Evolutionary conservation across 2,797 vertebrate species (phyloP), one percentile per base, ranked within the genome.

Genomic region (Xerus rutilus): DNA sequence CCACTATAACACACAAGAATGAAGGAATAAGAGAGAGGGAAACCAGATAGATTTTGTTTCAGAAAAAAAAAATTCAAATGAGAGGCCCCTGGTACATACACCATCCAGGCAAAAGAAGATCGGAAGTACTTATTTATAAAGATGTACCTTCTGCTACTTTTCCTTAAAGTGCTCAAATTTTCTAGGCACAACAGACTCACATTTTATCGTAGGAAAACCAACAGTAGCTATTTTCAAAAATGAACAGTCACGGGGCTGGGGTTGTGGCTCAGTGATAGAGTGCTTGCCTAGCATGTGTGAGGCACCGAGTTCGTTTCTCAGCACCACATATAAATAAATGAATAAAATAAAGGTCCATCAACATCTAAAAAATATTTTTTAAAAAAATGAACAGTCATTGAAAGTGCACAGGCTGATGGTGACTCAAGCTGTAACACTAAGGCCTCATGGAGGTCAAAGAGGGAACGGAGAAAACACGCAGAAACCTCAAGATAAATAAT

Each of bases 401-500:
- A 39, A 86, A 76, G 15, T 5, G 43, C 14, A 20, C 28, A 18
- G 62, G 52, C 78, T 73, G 70, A 17, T n/a, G 23, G 35, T 43
- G 59, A 90, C 32, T 92, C 64, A 86, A 45, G 54, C 32, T 59
- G 12, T 47, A 43, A 13, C 52, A 35, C 6, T 49, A 30, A 86
- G 72, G 76, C 78, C 74, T 49, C 69, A 49, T 1, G 28, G 78
- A 96, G 67, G 87, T 83, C 83, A 94, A 86, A 84, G 49, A 91
- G 35, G 74, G 6, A 73, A 65, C 3, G 25, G 45, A 13, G 4
- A 83, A 92, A 83, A 39, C 72, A 67, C 2, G 11, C 20, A 81
- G 69, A 82, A 87, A 52, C 82, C 69, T 35, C 59, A 28, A 45
- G 89, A 81, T 93, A 94, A 96, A 91, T 94, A 93, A 87, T 73